These are phyloP conservation scores for Radopholus similis DNA, from an alignment of 1,140 invertebrate species.

Conservation along the genomic window DNA sequence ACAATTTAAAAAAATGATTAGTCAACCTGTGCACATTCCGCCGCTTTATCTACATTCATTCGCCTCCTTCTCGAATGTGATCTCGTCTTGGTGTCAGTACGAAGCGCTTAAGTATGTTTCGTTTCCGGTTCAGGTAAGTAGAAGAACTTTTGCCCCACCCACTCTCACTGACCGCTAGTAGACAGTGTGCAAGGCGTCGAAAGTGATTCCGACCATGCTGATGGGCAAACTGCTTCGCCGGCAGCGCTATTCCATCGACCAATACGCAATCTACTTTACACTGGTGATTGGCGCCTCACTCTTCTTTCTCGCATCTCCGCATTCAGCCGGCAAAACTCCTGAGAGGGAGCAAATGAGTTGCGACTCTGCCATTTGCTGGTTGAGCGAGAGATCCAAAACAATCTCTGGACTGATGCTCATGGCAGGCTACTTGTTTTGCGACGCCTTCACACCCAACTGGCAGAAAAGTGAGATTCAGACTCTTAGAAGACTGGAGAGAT, in stretches of 20 bases:
- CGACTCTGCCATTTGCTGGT: constrained; percentile 50
- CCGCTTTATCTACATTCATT: constrained; percentile 94
- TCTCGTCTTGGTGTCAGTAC: constrained; percentile 99
- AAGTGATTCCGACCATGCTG: constrained; percentile 94
- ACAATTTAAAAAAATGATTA: constrained; percentile 16
- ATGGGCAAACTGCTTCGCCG: constrained; percentile 87
- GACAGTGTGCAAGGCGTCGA: constrained; percentile 87
- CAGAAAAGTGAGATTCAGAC: constrained; percentile 80
- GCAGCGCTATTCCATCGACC: constrained; percentile 77
- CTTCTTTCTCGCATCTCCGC: constrained; percentile 65
- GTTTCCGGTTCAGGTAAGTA: constrained; percentile 86
- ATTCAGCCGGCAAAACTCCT: not conserved
- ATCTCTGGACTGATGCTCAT: constrained; percentile 81
- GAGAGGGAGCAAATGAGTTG: not conserved
- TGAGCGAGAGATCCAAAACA: constrained; percentile 61
- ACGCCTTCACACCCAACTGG: constrained; percentile 98
- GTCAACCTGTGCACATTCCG: constrained; percentile 63
- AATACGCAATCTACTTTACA: constrained; percentile 82
- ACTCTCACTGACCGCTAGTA: constrained; percentile 56
- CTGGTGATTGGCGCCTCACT: constrained; percentile 76
- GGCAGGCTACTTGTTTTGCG: constrained; percentile 83
- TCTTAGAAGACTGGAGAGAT: too few relatives aligned
- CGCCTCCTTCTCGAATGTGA: constrained; percentile 92
- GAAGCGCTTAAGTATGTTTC: constrained; percentile 96
- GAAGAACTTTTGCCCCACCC: not conserved